Evolutionary conservation across 2,888 invertebrate species (phyloP).

Genomic region (Acanthopleura granulata): DNA sequence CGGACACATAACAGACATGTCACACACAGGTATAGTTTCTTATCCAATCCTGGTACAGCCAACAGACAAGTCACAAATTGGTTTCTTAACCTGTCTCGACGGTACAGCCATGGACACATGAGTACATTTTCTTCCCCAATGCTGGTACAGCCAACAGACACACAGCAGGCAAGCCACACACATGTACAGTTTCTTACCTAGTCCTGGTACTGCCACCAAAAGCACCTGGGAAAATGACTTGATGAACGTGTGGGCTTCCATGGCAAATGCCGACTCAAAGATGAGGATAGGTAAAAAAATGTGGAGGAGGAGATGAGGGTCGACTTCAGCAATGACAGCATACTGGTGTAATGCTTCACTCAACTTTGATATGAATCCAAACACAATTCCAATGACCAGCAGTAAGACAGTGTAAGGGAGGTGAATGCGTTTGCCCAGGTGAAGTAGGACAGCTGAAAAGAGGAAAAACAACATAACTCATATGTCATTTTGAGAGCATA

Average conservation of each 20-base stretch:
- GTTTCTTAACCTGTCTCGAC: no score
- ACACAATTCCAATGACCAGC: constrained; percentile 63
- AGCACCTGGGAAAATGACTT: constrained; percentile 65
- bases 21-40: no score
- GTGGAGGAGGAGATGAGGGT: constrained; percentile 67
- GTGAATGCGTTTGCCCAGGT: constrained; percentile 41
- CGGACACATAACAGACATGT: no score
- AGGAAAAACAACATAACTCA: not conserved
- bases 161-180: no score
- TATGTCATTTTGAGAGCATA: not conserved
- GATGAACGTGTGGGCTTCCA: constrained; percentile 69
- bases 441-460: constrained; percentile 49
- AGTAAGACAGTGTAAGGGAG: constrained; percentile 70
- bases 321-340: constrained; percentile 50
- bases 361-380: constrained; percentile 57
- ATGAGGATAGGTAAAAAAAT: constrained; percentile 70
- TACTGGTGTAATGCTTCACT: constrained; percentile 43
- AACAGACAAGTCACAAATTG: no score
- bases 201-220: constrained; percentile 64
- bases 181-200: constrained; percentile 44
- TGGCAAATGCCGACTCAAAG: constrained; percentile 70
- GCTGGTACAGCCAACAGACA: no score
- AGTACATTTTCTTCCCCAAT: no score
- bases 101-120: no score
- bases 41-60: no score